Evolutionary conservation across 2,888 invertebrate genomes (phyloP).

Genomic region (Adineta ricciae): DNA sequence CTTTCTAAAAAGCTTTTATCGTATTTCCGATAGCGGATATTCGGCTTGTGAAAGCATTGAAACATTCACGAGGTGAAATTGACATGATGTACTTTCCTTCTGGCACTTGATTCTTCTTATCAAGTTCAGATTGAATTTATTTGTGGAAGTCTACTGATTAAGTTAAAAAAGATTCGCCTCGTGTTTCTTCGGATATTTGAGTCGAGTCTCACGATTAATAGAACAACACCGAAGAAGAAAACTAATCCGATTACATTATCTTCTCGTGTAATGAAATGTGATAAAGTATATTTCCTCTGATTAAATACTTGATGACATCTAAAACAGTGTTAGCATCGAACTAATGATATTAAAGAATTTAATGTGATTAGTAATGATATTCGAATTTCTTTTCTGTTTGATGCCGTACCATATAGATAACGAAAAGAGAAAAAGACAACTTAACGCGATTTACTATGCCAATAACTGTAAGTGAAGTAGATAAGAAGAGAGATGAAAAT

Average conservation of each 20-base stretch:
- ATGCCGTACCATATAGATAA: neutral
- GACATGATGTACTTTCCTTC: too few species aligned
- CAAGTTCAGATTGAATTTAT: too few species aligned
- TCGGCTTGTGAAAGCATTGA: too few species aligned
- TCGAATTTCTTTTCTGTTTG: neutral
- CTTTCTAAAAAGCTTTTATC: too few species aligned
- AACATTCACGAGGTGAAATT: too few species aligned
- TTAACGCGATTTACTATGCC: slow-evolving; percentile 16
- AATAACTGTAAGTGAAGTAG: neutral
- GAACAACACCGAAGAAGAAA: neutral
- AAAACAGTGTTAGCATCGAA: neutral
- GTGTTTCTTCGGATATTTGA: neutral
- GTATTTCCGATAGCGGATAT: too few species aligned
- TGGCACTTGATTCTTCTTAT: too few species aligned
- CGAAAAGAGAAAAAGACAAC: neutral
- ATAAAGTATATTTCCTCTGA: neutral
- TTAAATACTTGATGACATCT: neutral
- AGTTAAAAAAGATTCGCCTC: too few species aligned
- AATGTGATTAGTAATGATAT: neutral
- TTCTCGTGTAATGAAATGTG: neutral
- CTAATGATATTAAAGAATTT: neutral
- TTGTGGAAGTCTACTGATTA: too few species aligned
- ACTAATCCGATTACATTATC: neutral
- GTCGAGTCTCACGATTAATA: neutral
- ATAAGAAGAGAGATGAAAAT: neutral